Percentiles rank a stretch among this genome's conserved stretches.
Evolutionary conservation across 1,140 invertebrate genomes (phyloP).

Genomic region (Leptestheria dahalacensis): DNA sequence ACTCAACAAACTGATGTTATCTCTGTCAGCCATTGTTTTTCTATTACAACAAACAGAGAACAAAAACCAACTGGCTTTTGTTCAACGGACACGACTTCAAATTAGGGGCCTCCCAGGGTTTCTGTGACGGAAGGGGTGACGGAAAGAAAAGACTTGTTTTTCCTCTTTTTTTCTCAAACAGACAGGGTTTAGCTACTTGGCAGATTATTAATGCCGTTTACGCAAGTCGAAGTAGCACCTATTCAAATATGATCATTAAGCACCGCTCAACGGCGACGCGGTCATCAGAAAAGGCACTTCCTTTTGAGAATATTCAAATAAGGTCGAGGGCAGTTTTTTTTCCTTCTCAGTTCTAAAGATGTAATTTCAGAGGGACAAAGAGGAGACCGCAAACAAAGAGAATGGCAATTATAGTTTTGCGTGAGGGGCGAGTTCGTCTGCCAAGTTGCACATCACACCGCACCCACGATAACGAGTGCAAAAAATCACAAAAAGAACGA

Average conservation of each 20-base stretch:
- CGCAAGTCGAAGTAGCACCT: too few relatives aligned
- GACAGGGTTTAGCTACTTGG: too few relatives aligned
- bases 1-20: not conserved
- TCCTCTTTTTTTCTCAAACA: too few relatives aligned
- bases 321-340: not conserved
- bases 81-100: too few relatives aligned
- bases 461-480: too few relatives aligned
- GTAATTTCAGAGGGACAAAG: not conserved
- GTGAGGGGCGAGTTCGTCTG: not conserved
- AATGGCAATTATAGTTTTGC: not conserved
- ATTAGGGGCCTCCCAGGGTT: too few relatives aligned
- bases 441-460: not conserved
- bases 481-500: too few relatives aligned
- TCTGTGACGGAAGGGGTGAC: too few relatives aligned
- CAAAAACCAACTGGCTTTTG: too few relatives aligned
- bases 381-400: not conserved
- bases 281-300: not conserved
- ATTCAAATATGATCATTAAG: not conserved
- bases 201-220: too few relatives aligned
- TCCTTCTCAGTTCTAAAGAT: not conserved
- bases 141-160: too few relatives aligned
- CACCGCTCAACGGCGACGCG: not conserved
- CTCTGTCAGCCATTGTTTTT: not conserved
- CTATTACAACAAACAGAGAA: too few relatives aligned
- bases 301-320: not conserved